phyloP scores from a whole-genome alignment of 2,797 vertebrate species.

The Hydrocynus forskahlii region DNA sequence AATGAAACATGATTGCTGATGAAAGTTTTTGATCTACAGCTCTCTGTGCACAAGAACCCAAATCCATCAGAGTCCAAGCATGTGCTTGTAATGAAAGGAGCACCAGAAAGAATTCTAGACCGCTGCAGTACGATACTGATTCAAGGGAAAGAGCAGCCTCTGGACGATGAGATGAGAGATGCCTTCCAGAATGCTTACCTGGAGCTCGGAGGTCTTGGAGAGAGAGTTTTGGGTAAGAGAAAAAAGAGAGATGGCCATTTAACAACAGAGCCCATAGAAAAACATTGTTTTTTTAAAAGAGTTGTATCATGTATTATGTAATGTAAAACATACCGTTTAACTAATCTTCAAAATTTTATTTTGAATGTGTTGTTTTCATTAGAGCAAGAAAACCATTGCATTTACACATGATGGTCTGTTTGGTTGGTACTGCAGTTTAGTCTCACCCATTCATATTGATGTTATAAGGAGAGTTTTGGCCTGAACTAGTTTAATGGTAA shows the following conservation, averaged over 20 bases:
- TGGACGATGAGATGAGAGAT: constrained; percentile 86
- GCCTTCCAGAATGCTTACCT: constrained; percentile 88
- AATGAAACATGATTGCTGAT: background rate
- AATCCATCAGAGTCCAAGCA: constrained; percentile 76
- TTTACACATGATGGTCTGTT: no score
- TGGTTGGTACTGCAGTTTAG: no score
- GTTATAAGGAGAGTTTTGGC: no score
- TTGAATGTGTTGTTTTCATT: no score
- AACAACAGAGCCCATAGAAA: background rate
- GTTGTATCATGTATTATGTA: no score
- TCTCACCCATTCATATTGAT: no score
- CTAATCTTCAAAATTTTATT: no score
- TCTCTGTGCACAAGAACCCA: constrained; percentile 85
- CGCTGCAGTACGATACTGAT: constrained; percentile 83
- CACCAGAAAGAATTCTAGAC: constrained; percentile 86
- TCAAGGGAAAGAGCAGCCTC: constrained; percentile 81
- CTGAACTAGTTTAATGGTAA: no score
- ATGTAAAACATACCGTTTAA: no score
- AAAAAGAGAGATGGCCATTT: background rate
- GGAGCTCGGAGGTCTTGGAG: constrained; percentile 85
- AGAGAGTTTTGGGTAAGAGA: constrained; percentile 81
- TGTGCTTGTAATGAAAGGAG: constrained; percentile 88
- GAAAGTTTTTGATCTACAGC: constrained; percentile 69
- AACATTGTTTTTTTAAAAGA: background rate
- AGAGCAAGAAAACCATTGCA: no score